Evolutionary conservation across 2,113 vertebrate species (phyloP).

Genomic region (Myrmophylax atrothorax): DNA sequence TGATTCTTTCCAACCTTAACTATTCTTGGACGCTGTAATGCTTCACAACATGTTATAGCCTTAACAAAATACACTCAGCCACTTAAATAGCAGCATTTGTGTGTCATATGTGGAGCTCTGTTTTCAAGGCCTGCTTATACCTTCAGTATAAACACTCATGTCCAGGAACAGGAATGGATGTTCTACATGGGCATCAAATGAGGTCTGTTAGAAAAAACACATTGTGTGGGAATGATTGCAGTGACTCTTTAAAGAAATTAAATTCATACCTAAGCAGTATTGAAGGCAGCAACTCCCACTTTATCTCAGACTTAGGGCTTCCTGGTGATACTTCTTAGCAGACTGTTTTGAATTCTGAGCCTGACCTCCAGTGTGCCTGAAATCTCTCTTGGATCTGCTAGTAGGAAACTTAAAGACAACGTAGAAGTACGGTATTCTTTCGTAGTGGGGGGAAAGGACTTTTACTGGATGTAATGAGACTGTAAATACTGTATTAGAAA

Average conservation of each 20-base stretch:
- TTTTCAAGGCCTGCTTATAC: background rate
- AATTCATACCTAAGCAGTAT: background rate
- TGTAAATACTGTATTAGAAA: background rate
- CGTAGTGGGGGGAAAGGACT: background rate
- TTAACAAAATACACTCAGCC: background rate
- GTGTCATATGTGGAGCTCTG: background rate
- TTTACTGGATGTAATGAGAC: background rate
- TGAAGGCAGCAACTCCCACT: background rate
- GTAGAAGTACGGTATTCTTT: background rate
- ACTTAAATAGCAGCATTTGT: background rate
- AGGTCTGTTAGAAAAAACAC: background rate
- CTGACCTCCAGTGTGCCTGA: background rate
- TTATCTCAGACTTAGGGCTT: background rate
- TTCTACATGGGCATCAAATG: fast-evolving
- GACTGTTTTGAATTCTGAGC: background rate
- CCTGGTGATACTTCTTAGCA: background rate
- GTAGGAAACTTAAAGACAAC: background rate
- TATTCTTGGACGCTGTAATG: background rate
- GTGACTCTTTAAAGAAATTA: background rate
- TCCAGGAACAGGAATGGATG: background rate
- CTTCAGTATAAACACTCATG: background rate
- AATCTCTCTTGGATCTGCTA: background rate
- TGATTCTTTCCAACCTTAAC: background rate
- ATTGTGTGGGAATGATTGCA: background rate
- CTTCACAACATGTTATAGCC: background rate